These are phyloP conservation scores for Limnephilus lunatus DNA, from an alignment of 2,888 invertebrate genomes.

Conservation along the genomic window DNA sequence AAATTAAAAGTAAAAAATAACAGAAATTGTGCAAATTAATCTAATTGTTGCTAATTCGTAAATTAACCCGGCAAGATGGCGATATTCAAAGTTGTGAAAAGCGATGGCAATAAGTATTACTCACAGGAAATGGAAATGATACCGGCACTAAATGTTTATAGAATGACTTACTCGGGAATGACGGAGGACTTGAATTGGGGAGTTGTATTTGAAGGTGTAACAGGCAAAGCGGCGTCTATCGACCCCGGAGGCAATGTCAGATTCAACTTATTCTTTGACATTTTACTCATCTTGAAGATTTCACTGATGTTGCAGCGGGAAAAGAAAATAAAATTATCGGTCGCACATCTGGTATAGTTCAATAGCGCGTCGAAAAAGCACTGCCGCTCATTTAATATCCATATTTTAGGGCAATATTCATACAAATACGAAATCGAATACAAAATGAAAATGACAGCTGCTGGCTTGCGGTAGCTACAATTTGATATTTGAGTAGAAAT, in stretches of 20 bases:
- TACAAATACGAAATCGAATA: conserved; percentile 8
- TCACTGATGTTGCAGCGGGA: conserved; percentile 29
- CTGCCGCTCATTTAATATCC: conserved; percentile 23
- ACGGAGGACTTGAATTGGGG: conserved; percentile 79
- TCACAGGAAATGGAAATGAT: conserved; percentile 16
- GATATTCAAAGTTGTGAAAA: background rate
- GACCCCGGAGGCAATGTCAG: conserved; percentile 93
- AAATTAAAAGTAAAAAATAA: background rate
- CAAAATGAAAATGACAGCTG: conserved; percentile 10
- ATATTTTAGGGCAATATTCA: conserved; percentile 30
- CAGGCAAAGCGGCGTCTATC: conserved; percentile 84
- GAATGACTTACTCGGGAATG: conserved; percentile 77
- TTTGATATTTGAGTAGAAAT: no score
- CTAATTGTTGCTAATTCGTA: conserved; percentile 2
- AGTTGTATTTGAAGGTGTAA: conserved; percentile 79
- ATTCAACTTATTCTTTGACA: conserved; percentile 95
- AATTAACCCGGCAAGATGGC: conserved; percentile 23
- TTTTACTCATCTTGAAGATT: conserved; percentile 76
- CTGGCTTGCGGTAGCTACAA: no score
- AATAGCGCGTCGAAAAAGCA: background rate
- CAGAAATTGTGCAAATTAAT: background rate
- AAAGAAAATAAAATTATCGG: conserved; percentile 10
- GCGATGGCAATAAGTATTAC: background rate
- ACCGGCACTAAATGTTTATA: background rate
- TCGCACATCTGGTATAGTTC: conserved; percentile 33